Base-by-base conservation (phyloP, 2,113 vertebrate genomes). In the Caranx melampygus region DNA sequence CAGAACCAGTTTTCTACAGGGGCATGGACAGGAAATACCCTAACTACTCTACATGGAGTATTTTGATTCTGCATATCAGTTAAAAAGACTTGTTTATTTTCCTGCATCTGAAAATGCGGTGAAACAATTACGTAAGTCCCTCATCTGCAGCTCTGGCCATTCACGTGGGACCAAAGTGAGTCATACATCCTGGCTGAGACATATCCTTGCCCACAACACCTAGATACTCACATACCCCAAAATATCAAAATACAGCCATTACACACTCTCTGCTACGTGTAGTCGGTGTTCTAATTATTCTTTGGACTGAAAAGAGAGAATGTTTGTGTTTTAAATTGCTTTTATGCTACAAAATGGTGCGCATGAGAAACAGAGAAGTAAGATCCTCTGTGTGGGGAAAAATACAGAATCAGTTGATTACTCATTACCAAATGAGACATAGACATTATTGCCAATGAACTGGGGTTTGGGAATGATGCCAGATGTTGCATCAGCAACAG, bases 161-260 rank as follows among this genome's bases (percentile, higher is more conserved):
- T 85, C 21, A 54, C 70, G 76, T 84, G 76, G 58, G 61, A 81
- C 42, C 11, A 7, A 11, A 68, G 20, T 86, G 83, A 91, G 33
- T 91, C 69, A 82, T 40, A 67, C 18, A 47, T 68, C 57, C 54
- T 72, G 49, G 59, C 70, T 73, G 73, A 81, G 66, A 81, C 77
- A 83, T 31, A 82, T 78, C 66, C 59, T 35, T 57, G 6, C 34
- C 70, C 65, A 80, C 72, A 75, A 67, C 72, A 89, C 40, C 51
- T 71, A 71, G 47, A 79, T 72, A 58, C 18, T 33, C 26, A 33
- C 40, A 54, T 33, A 64, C 40, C 68, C 45, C 34, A 45, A 84
- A 87, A 86, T 72, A 81, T 65, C 68, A 78, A 21, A 72, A 80
- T 42, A 55, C n/a, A 63, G 5, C 15, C 20, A 66, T 35, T 40